phyloP scores from a whole-genome alignment of 2,113 vertebrate species.

The Elephantulus edwardii region DNA sequence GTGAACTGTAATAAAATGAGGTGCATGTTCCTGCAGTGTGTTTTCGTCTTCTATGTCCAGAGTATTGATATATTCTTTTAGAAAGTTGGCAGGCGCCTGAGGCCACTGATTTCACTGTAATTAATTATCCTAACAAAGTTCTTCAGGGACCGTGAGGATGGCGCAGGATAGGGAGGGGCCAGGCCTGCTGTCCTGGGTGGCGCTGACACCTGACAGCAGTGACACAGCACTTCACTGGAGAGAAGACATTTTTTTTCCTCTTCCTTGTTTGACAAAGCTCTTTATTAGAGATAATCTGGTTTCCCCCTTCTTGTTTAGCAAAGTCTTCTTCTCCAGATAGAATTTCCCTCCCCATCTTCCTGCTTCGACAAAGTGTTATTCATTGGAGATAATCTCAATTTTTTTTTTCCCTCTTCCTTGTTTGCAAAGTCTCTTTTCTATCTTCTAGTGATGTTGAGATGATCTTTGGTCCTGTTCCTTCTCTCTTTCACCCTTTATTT shows the following conservation, averaged over 20 bases:
- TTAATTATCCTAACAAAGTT: background rate
- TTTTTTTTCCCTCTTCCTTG: background rate
- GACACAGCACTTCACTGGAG: no score
- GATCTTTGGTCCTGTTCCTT: background rate
- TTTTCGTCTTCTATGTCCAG: rapidly evolving
- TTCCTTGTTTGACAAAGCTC: background rate
- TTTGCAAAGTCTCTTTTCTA: background rate
- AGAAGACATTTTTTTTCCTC: no score
- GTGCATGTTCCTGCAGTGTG: background rate
- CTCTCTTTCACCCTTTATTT: background rate
- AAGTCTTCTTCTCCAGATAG: no score
- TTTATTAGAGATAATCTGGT: background rate
- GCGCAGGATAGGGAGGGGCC: no score
- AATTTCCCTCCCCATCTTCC: no score
- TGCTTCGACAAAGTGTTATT: no score
- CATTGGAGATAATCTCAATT: background rate
- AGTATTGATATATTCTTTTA: background rate
- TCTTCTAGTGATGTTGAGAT: background rate
- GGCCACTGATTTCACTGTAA: background rate
- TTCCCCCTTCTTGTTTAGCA: no score
- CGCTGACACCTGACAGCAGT: no score
- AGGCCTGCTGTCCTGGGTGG: no score
- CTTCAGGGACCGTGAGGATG: no score
- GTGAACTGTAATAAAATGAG: no score
- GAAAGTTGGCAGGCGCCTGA: background rate